phyloP scores from a whole-genome alignment of 2,113 vertebrate species.

The Microcebus lehilahytsara region DNA sequence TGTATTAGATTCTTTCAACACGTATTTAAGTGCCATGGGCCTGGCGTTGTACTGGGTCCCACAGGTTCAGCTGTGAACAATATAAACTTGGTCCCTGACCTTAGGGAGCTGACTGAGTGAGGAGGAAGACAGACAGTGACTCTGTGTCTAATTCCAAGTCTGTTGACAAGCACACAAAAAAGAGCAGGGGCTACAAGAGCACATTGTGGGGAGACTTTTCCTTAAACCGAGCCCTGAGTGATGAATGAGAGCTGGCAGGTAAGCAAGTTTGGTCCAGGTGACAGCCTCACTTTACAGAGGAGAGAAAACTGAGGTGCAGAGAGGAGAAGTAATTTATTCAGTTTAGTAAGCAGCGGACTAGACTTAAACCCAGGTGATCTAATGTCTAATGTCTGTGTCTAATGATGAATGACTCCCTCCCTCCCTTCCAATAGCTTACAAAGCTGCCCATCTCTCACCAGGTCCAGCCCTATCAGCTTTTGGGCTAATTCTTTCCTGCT shows the following conservation, averaged over 20 bases:
- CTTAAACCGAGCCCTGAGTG: not conserved
- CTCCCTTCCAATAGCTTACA: not conserved
- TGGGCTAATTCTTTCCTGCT: not conserved
- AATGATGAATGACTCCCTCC: not conserved
- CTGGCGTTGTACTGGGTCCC: not conserved
- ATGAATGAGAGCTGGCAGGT: not conserved
- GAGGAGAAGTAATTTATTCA: not conserved
- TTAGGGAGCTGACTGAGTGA: not conserved
- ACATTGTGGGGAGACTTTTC: not conserved
- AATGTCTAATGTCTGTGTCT: not conserved
- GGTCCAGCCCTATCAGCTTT: not conserved
- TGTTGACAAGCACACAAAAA: rapidly evolving
- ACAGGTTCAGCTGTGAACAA: not conserved
- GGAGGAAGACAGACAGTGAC: not conserved
- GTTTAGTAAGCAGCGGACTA: not conserved
- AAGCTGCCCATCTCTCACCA: not conserved
- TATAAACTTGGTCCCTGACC: not conserved
- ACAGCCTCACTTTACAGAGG: not conserved
- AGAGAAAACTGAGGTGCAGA: not conserved
- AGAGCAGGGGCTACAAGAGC: not conserved
- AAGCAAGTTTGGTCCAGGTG: not conserved
- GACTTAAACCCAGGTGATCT: not conserved
- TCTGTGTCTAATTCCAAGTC: not conserved
- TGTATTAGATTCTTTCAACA: not conserved
- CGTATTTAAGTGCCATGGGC: not conserved